Evolutionary conservation across 2,888 invertebrate genomes (phyloP).

Genomic region (Pyrrhia umbra): DNA sequence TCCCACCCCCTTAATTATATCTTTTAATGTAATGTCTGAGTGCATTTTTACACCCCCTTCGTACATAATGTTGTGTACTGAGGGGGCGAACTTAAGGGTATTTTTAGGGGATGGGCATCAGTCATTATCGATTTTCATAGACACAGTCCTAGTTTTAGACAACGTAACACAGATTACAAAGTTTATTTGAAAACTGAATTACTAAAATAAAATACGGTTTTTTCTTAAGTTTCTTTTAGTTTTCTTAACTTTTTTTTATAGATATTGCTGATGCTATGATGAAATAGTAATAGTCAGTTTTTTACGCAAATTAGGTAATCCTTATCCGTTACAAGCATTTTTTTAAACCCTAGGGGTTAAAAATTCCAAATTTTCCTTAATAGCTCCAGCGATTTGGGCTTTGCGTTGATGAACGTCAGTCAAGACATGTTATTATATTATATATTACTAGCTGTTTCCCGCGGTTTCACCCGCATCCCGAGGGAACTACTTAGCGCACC

Average conservation of each 20-base stretch:
- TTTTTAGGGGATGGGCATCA: slow-evolving; percentile 61
- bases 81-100: slow-evolving; percentile 67
- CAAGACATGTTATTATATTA: too few species aligned
- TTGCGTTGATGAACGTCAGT: too few species aligned
- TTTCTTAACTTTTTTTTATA: neutral
- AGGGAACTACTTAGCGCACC: too few species aligned
- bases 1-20: slow-evolving; percentile 88
- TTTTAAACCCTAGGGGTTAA: too few species aligned
- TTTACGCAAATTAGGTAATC: too few species aligned
- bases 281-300: too few species aligned
- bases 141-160: neutral
- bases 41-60: slow-evolving; percentile 86
- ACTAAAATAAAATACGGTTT: too few species aligned
- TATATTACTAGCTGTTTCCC: too few species aligned
- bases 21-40: slow-evolving; percentile 89
- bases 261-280: neutral
- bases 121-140: slow-evolving; percentile 44
- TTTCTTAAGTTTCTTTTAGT: neutral
- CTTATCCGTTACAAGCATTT: too few species aligned
- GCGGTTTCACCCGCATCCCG: too few species aligned
- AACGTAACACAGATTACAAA: neutral
- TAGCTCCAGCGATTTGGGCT: too few species aligned
- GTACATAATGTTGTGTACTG: slow-evolving; percentile 67
- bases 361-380: too few species aligned
- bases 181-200: neutral